Base-by-base conservation (phyloP, 2,797 vertebrate genomes). In the Sebastes wilsoni region DNA sequence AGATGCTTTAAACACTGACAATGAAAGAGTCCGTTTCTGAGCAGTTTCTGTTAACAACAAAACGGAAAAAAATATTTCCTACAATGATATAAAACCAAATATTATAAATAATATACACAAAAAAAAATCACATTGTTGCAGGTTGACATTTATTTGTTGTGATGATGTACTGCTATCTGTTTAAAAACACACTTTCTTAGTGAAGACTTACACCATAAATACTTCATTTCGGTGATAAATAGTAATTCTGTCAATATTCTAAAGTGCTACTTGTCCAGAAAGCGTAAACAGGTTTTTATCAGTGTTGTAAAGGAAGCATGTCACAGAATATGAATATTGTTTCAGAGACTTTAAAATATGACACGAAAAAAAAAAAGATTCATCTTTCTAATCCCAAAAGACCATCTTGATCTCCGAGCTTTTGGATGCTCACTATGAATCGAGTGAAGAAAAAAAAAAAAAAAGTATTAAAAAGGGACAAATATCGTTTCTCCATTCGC, bases 401-500 rank as follows among this genome's bases (percentile, higher is more conserved):
- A 93, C 90, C 92, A 96, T 96, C 94, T 96, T 95, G 94, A 96
- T 95, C 91, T 89, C 88, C 74, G 91, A 82, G 93, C 91, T 93
- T 49, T 49, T 88, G 94, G 91, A 93, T 85, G 90, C 93, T 93
- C 83, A 92, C 95, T 89, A 93, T 89, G 93, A 91, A 94, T 92
- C 71, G 81, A 92, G 91, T 83, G 85, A 42, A 49, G 46, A 49
- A 49, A 49, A 78, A 18, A 64, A 12, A 32, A 76, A 69, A 82
- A 88, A 86, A 89, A 81, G 75, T 88, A 89, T 93, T 93, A 93
- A 95, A 95, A 95, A 94, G 88, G 89, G 91, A 93, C 94, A 94
- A 95, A 96, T 97, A 97, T 98, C 96, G 94, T 95, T 96, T 89
- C 94, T 97, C 96, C 89, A 80, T 92, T 97, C 95, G 87, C 95